phyloP scores from a whole-genome alignment of 35 echinoderm and acorn worm genomes.

The Anneissia japonica region DNA sequence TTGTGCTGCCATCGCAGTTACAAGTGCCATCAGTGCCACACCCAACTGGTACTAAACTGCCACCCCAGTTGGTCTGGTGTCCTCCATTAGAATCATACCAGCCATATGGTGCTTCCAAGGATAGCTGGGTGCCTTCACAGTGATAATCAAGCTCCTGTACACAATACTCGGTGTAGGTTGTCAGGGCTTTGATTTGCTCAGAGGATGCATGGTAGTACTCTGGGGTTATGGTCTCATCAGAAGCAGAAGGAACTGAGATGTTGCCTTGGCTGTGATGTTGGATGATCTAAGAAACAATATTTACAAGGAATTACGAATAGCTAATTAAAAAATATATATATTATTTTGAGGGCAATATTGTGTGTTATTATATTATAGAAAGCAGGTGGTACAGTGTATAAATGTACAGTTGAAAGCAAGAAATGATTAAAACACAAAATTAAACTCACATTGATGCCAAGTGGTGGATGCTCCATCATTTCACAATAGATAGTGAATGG shows the following conservation, averaged over 20 bases:
- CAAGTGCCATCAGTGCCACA: background rate
- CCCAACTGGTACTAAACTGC: background rate
- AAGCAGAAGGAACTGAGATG: background rate
- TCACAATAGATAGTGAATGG: constrained; percentile 13
- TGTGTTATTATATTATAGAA: no score
- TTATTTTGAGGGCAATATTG: no score
- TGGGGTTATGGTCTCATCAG: background rate
- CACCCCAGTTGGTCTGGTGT: background rate
- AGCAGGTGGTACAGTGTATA: no score
- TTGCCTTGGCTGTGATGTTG: background rate
- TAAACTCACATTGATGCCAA: constrained; percentile 3
- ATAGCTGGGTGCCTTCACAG: background rate
- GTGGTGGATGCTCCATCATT: constrained; percentile 15
- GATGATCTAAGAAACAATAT: background rate
- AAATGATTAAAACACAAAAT: no score
- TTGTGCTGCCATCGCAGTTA: background rate
- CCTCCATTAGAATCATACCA: background rate
- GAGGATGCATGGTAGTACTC: background rate
- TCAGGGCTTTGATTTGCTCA: background rate
- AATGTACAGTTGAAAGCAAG: no score
- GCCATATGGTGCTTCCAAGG: background rate
- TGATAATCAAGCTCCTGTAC: background rate
- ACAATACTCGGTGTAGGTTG: background rate
- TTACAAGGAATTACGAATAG: no score
- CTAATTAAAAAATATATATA: no score